Conservation (phyloP, 2,113 vertebrate genomes). For the Syngnathus typhle region DNA sequence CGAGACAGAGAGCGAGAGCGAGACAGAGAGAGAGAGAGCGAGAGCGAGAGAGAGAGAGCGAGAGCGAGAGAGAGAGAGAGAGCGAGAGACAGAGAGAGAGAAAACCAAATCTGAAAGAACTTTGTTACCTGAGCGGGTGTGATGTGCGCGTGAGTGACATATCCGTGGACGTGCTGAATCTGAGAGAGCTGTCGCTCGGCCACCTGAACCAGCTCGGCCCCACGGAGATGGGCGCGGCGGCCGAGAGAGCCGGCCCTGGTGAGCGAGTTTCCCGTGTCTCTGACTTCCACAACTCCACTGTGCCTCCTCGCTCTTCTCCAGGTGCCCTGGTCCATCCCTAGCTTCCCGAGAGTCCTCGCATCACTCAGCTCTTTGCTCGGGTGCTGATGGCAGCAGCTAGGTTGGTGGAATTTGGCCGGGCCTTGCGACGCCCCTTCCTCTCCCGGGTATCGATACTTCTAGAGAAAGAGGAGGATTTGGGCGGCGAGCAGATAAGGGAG, state of each 20-base stretch:
- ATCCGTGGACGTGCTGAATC: conserved; percentile 90
- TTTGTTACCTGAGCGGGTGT: conserved; percentile 56
- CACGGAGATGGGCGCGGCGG: conserved; percentile 68
- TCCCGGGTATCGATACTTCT: conserved; percentile 67
- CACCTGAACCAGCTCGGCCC: conserved; percentile 88
- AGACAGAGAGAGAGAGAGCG: no score
- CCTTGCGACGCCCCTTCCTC: conserved; percentile 61
- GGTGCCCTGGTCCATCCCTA: conserved; percentile 13
- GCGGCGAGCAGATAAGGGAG: neutral
- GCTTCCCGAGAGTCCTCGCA: conserved; percentile 41
- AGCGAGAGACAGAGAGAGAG: no score
- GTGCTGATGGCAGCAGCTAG: conserved; percentile 60
- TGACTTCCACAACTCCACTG: conserved; percentile 30
- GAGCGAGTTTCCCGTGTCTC: conserved; percentile 39
- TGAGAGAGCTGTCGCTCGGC: conserved; percentile 90
- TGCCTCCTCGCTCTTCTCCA: conserved; percentile 26
- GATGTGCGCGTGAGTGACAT: conserved; percentile 88
- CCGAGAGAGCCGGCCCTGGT: conserved; percentile 48
- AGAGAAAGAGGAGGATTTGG: neutral
- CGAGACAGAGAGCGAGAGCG: no score
- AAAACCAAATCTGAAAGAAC: no score
- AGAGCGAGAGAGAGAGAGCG: no score
- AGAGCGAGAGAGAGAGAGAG: no score
- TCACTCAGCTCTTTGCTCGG: conserved; percentile 51
- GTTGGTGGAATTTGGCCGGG: conserved; percentile 57